Conservation (phyloP, 1,140 invertebrate species). For the Trinorchestia longiramus region DNA sequence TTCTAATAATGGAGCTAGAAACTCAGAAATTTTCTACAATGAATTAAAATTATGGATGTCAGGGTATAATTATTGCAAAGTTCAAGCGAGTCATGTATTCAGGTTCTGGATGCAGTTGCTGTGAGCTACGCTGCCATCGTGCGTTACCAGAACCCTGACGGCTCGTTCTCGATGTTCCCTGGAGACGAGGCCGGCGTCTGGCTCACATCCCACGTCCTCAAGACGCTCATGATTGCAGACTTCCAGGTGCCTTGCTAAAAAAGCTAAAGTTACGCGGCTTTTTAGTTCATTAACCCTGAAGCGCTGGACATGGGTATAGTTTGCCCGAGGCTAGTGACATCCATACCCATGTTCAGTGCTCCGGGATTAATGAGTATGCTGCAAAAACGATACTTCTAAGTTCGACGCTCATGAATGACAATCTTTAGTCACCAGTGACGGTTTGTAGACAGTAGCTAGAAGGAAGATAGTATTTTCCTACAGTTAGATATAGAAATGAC, state of each 20-base stretch:
- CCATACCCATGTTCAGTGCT: too few species aligned
- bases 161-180: slow-evolving; percentile 72
- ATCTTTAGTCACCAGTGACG: neutral
- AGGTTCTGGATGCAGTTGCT: slow-evolving; percentile 72
- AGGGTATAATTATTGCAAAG: too few species aligned
- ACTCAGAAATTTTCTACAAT: too few species aligned
- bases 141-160: slow-evolving; percentile 70
- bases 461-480: neutral
- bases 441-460: neutral
- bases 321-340: too few species aligned
- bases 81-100: too few species aligned
- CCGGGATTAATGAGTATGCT: too few species aligned
- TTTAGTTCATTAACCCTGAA: neutral
- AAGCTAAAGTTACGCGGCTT: neutral
- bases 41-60: too few species aligned
- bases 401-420: neutral
- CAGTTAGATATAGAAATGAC: too few species aligned
- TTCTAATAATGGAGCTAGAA: too few species aligned
- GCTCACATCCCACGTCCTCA: slow-evolving; percentile 72
- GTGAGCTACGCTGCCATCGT: slow-evolving; percentile 70
- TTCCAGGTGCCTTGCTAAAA: slow-evolving; percentile 68
- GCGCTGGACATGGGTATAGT: too few species aligned
- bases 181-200: slow-evolving; percentile 71
- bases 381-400: neutral
- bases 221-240: slow-evolving; percentile 70